Evolutionary conservation across 2,113 vertebrate species (phyloP).

Genomic region (Chunga burmeisteri): DNA sequence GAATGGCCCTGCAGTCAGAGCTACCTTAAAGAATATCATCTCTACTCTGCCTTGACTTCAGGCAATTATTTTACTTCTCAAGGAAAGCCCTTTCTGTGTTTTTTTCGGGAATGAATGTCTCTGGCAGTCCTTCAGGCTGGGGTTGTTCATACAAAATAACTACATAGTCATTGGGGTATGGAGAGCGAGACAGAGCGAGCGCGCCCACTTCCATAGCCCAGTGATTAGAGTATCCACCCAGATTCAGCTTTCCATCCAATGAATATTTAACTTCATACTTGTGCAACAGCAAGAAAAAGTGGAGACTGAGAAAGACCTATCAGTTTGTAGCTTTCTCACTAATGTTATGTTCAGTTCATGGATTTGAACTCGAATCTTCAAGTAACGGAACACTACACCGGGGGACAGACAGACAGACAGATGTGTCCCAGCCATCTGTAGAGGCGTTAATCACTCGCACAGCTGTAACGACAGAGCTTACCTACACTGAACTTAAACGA

Average conservation of each 20-base stretch:
- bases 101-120: neutral
- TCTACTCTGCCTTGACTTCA: neutral
- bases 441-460: neutral
- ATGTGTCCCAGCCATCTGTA: neutral
- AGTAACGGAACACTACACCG: neutral
- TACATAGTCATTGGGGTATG: neutral
- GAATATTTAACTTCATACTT: neutral
- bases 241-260: neutral
- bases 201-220: neutral
- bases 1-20: neutral
- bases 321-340: neutral
- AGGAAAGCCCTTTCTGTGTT: neutral
- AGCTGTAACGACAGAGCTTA: neutral
- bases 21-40: neutral
- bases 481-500: neutral
- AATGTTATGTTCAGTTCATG: neutral
- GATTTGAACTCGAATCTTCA: neutral
- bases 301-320: neutral
- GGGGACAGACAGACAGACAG: neutral
- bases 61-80: neutral
- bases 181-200: accelerated
- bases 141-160: neutral
- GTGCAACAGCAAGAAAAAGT: neutral
- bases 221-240: neutral
- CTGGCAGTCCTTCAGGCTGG: neutral